A percentile compares a stretch with the other conserved stretches of the same genome.
Conservation (phyloP, 2,888 invertebrate genomes). For the Ormyrus thymus region DNA sequence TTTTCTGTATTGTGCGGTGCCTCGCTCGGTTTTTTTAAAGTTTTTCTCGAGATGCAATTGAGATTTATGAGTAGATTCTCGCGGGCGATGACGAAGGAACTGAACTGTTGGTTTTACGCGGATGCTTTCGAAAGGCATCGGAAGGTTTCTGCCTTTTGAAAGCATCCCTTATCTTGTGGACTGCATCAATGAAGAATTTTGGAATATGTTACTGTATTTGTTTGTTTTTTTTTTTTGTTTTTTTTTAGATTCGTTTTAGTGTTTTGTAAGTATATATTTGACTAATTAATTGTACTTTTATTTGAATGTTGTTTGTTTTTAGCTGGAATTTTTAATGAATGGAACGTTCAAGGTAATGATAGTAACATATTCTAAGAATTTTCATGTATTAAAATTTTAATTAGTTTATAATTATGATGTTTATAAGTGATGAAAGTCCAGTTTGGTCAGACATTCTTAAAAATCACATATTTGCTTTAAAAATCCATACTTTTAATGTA, state of each 20-base stretch:
- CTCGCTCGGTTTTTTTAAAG: slow-evolving; percentile 20
- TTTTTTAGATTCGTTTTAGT: slow-evolving; percentile 11
- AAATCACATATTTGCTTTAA: too few relatives aligned
- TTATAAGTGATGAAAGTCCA: slow-evolving; percentile 7
- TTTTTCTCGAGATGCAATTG: background rate
- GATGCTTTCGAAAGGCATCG: slow-evolving; percentile 74
- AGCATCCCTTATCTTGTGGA: slow-evolving; percentile 64
- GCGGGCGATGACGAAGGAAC: background rate
- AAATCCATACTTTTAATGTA: too few relatives aligned
- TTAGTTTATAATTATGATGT: background rate
- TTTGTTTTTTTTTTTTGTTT: slow-evolving; percentile 10
- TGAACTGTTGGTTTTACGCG: slow-evolving; percentile 43
- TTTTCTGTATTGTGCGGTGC: background rate
- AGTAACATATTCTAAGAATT: slow-evolving; percentile 44
- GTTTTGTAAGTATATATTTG: slow-evolving; percentile 40
- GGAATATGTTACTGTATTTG: slow-evolving; percentile 39
- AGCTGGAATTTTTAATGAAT: background rate
- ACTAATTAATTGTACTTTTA: background rate
- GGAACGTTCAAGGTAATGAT: background rate
- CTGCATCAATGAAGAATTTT: slow-evolving; percentile 43
- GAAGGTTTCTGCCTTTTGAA: slow-evolving; percentile 71
- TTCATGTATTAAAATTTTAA: too few relatives aligned
- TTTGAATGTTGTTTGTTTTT: too few relatives aligned
- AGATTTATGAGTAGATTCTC: background rate
- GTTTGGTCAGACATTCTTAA: background rate